Percentiles rank a stretch among this genome's conserved stretches.
Evolutionary conservation across 2,113 vertebrate genomes (phyloP).

Genomic region (Nesoenas mayeri): DNA sequence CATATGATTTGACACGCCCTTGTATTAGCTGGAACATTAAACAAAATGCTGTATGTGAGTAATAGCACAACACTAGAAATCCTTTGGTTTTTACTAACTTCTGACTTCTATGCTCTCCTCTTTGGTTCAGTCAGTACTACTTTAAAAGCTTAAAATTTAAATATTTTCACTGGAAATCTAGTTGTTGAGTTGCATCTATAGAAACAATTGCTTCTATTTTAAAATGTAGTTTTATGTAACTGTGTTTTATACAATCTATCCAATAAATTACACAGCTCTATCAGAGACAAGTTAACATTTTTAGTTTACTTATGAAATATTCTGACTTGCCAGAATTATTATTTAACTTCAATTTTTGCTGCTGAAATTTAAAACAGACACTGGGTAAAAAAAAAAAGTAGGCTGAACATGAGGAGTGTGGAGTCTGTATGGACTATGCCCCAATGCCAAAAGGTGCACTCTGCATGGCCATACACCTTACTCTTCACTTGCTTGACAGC

Average conservation of each 20-base stretch:
- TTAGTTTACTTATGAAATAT: neutral
- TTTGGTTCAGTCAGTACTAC: neutral
- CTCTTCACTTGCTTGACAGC: neutral
- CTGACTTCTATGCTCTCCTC: neutral
- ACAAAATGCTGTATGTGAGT: neutral
- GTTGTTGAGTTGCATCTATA: neutral
- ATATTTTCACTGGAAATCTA: neutral
- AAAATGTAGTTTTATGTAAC: neutral
- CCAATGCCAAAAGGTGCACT: neutral
- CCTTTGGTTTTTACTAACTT: neutral
- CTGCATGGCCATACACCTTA: neutral
- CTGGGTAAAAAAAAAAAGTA: neutral
- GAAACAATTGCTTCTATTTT: neutral
- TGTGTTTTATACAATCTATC: neutral
- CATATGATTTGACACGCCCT: neutral
- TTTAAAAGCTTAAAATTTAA: neutral
- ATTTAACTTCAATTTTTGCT: neutral
- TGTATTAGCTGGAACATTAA: neutral
- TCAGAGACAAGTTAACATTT: neutral
- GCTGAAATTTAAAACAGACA: neutral
- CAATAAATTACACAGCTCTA: neutral
- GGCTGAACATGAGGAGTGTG: neutral
- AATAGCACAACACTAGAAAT: neutral
- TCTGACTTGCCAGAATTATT: neutral
- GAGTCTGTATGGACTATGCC: accelerated